A percentile compares a stretch with the other conserved stretches of the same genome.
phyloP scores from a whole-genome alignment of 2,113 vertebrate species.

The Heterocephalus glaber region DNA sequence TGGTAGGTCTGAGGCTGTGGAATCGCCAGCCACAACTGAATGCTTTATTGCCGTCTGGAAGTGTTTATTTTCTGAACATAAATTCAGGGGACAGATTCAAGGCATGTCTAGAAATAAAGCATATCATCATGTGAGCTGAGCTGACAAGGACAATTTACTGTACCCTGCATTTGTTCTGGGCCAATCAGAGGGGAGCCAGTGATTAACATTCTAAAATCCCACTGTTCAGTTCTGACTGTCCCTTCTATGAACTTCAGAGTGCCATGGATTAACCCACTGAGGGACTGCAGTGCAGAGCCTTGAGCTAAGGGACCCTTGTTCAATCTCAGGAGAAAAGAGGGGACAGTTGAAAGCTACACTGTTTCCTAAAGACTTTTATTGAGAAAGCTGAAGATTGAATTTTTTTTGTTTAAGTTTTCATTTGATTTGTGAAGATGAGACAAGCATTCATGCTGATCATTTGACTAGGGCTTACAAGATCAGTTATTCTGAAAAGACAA shows the following conservation, averaged over 20 bases:
- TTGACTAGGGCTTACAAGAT: neutral
- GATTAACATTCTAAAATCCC: conserved; percentile 89
- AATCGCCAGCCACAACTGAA: conserved; percentile 85
- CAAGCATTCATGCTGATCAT: neutral
- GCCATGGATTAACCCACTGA: conserved; percentile 86
- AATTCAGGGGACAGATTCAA: conserved; percentile 91
- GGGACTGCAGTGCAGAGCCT: conserved; percentile 61
- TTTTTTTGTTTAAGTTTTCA: neutral
- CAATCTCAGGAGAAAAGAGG: conserved; percentile 58
- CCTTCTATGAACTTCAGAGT: conserved; percentile 88
- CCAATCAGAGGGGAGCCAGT: conserved; percentile 86
- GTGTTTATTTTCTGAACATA: conserved; percentile 92
- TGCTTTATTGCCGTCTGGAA: conserved; percentile 91
- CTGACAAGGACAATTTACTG: conserved; percentile 92
- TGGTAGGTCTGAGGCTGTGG: conserved; percentile 79
- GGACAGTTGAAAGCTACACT: conserved; percentile 70
- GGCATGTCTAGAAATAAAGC: conserved; percentile 92
- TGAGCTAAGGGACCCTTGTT: conserved; percentile 76
- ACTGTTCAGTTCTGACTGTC: conserved; percentile 86
- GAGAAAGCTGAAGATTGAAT: conserved; percentile 2
- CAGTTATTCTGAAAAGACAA: neutral
- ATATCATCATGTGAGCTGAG: conserved; percentile 91
- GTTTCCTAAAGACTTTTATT: conserved; percentile 58
- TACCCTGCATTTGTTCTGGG: conserved; percentile 88
- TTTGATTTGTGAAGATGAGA: conserved; percentile 34